Evolutionary conservation across 2,888 invertebrate genomes (phyloP).

Genomic region (Gisinianus flammeolus): DNA sequence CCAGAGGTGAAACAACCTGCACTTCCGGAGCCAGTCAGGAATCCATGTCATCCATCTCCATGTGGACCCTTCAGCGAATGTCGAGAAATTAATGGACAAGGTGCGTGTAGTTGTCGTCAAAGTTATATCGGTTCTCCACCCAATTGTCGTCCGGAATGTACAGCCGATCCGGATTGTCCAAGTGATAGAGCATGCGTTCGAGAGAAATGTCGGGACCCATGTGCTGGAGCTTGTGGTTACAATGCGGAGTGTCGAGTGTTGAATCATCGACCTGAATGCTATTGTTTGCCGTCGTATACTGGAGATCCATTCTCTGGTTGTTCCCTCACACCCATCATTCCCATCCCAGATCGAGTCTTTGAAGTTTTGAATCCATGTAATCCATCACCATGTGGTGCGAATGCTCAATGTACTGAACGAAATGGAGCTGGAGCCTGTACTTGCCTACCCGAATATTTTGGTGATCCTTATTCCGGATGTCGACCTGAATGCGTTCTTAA

Average conservation of each 20-base stretch:
- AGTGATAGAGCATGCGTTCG: conserved; percentile 60
- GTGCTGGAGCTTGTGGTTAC: conserved; percentile 80
- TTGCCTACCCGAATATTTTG: conserved; percentile 59
- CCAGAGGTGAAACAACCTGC: conserved; percentile 24
- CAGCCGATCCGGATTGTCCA: conserved; percentile 66
- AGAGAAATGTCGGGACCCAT: conserved; percentile 68
- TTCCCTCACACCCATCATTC: conserved; percentile 59
- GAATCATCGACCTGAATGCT: conserved; percentile 80
- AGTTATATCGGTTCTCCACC: conserved; percentile 68
- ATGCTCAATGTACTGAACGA: conserved; percentile 72
- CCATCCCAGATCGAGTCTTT: conserved; percentile 35
- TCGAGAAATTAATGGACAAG: conserved; percentile 59
- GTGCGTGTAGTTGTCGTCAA: conserved; percentile 69
- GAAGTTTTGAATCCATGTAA: conserved; percentile 60
- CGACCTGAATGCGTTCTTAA: conserved; percentile 86
- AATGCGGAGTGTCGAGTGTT: conserved; percentile 83
- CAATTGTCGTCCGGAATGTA: conserved; percentile 72
- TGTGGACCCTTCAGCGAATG: conserved; percentile 70
- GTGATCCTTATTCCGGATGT: conserved; percentile 61
- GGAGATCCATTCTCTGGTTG: conserved; percentile 68
- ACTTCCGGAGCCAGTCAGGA: conserved; percentile 59
- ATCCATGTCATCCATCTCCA: conserved; percentile 69
- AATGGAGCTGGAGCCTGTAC: conserved; percentile 54
- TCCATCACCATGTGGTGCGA: conserved; percentile 77
- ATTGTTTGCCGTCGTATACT: conserved; percentile 80